Conservation (phyloP, 2,113 vertebrate species). For the Dipodomys ordii region DNA sequence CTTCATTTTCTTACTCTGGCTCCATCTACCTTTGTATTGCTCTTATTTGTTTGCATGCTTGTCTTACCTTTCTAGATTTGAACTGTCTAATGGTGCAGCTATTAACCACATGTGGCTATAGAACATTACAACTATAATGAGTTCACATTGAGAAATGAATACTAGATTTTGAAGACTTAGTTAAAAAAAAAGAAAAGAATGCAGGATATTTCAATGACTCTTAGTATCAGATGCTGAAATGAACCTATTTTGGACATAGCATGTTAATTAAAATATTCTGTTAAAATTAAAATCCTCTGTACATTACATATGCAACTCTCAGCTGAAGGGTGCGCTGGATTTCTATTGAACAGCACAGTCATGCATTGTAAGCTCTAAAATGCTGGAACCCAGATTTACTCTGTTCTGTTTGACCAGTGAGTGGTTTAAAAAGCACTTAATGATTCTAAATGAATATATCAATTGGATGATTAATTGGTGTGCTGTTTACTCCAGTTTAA, state of each 20-base stretch:
- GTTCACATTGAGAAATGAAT: not conserved
- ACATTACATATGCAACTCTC: not conserved
- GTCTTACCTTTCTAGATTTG: not conserved
- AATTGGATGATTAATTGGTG: not conserved
- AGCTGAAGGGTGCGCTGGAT: not conserved
- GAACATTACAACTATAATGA: not conserved
- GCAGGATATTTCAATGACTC: not conserved
- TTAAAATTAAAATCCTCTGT: slow-evolving; percentile 6
- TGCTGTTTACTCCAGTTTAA: not conserved
- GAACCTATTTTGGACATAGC: not conserved
- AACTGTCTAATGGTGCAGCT: not conserved
- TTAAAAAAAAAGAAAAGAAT: not conserved
- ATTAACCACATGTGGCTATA: not conserved
- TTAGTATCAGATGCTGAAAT: not conserved
- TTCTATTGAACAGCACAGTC: not conserved
- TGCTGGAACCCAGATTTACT: not conserved
- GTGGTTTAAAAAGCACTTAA: not conserved
- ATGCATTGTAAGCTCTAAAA: not conserved
- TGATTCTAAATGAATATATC: not conserved
- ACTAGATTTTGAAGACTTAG: not conserved
- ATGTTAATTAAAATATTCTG: not conserved
- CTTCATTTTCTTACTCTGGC: not conserved
- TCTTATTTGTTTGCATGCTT: not conserved
- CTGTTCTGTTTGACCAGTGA: not conserved
- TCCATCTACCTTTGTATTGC: not conserved